These are phyloP conservation scores for Stenichneumon culpator DNA, from an alignment of 2,888 invertebrate species.

Conservation along the genomic window DNA sequence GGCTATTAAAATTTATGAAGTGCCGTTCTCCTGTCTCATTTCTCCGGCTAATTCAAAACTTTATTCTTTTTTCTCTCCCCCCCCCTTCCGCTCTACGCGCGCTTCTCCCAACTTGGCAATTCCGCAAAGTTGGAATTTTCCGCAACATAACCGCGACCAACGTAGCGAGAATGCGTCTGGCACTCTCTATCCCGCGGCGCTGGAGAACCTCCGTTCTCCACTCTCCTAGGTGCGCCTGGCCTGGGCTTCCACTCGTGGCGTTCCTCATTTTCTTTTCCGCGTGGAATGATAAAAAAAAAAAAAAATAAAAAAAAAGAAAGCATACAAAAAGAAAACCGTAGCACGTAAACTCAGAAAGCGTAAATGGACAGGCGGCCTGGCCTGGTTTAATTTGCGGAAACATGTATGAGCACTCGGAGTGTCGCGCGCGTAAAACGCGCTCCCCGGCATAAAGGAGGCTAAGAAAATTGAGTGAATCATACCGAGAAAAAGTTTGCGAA, in stretches of 20 bases:
- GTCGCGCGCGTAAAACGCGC: not conserved
- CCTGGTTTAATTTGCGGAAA: conserved; percentile 67
- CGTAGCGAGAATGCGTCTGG: conserved; percentile 41
- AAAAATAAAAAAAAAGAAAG: conserved; percentile 43
- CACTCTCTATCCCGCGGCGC: conserved; percentile 6
- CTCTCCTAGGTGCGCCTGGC: conserved; percentile 35
- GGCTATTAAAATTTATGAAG: conserved; percentile 67
- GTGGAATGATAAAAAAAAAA: conserved; percentile 45
- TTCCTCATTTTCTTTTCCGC: conserved; percentile 56
- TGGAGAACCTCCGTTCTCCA: conserved; percentile 6
- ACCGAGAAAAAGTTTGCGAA: conserved; percentile 46
- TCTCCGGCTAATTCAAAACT: conserved; percentile 66
- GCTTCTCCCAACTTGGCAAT: conserved; percentile 56
- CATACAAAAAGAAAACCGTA: conserved; percentile 34
- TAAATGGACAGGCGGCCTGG: conserved; percentile 9
- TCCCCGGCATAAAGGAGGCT: conserved; percentile 22
- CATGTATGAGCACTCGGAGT: conserved; percentile 57
- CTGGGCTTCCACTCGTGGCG: conserved; percentile 8
- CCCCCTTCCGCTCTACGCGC: not conserved
- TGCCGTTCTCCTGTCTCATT: conserved; percentile 63
- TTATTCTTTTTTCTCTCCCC: not conserved
- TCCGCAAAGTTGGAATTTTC: conserved; percentile 63
- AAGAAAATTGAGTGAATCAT: conserved; percentile 56
- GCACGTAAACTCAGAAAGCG: conserved; percentile 13
- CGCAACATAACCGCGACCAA: conserved; percentile 51